Base-by-base conservation (phyloP, 2,888 invertebrate species). In the Lutraria lutraria region DNA sequence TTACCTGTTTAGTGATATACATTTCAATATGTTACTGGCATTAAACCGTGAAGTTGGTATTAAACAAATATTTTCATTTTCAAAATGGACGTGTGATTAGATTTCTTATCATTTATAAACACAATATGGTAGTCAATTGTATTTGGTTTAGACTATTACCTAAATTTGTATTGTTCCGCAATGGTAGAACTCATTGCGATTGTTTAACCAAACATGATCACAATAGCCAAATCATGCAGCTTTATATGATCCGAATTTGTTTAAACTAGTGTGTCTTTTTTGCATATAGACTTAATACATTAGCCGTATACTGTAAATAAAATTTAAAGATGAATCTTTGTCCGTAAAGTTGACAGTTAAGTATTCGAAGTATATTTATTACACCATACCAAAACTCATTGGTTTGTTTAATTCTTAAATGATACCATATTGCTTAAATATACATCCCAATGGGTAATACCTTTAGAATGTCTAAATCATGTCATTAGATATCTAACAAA, bases 51-150 rank as follows among this genome's bases (percentile, higher is more conserved):
- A 81, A 81, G 81, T 53, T 68, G 53, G 81, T 86, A 86, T 68
- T 81, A 81, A 53, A 54, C 21, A 86, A 86, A 86, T 72, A 86
- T 86, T 86, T 81, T 52, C 31, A 43, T 68, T 53, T 34, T 60
- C 25, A 76, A 43, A 82, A 83, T 53, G 13, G 60, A 88, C 12
- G 56, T 81, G 81, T 79, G 86, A 82, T 80, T 31, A 85, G 86
- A 88, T 86, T 68, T 82, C 83, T 88, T 82, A 88, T 88, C 88
- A 76, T 53, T 16, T 60, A 68, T 52, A 76, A 86, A 88, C 83
- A 88, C 53, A 81, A 85, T 76, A 85, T 54, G 68, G 68, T 19
- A 16, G 68, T 25, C 72, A 53, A 25, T 52, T 76, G 19, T 34
- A 34, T 31, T 31, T 31, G 63, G 31, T 34, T 76, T 76, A 16